Evolutionary conservation across 2,113 vertebrate genomes (phyloP).

Genomic region (Periophthalmus modestus): DNA sequence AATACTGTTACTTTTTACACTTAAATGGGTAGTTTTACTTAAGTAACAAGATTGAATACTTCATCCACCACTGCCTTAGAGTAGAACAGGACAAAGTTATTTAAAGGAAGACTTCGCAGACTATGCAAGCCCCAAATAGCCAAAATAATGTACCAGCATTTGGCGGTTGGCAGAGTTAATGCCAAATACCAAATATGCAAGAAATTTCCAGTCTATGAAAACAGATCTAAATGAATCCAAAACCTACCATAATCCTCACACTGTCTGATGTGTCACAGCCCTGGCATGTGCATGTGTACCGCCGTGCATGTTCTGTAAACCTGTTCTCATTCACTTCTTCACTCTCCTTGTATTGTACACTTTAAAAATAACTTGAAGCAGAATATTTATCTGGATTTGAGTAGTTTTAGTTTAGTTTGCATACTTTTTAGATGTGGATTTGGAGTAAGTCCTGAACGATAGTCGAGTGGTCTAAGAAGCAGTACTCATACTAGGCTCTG

Average conservation of each 20-base stretch:
- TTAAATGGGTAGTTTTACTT: no score
- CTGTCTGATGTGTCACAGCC: not conserved
- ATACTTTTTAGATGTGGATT: not conserved
- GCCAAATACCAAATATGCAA: not conserved
- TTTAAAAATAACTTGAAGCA: not conserved
- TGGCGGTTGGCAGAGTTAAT: no score
- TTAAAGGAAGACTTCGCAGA: no score
- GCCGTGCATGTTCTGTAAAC: not conserved
- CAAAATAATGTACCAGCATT: no score
- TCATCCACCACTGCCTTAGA: no score
- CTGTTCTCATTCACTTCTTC: slow-evolving; percentile 13
- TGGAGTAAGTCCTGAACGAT: no score
- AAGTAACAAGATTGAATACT: no score
- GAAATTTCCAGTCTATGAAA: not conserved
- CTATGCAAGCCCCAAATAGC: no score
- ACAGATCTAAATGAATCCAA: not conserved
- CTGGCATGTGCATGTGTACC: slow-evolving; percentile 32
- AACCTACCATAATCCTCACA: not conserved
- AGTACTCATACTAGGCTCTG: slow-evolving; percentile 15
- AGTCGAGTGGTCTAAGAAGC: no score
- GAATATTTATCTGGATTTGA: not conserved
- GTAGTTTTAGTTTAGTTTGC: not conserved
- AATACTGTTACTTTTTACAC: no score
- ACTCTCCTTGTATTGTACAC: not conserved
- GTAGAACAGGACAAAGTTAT: no score